Percentiles rank a stretch among this genome's conserved stretches.
Conservation (phyloP, 2,888 invertebrate species). For the Drosophila subsilvestris region DNA sequence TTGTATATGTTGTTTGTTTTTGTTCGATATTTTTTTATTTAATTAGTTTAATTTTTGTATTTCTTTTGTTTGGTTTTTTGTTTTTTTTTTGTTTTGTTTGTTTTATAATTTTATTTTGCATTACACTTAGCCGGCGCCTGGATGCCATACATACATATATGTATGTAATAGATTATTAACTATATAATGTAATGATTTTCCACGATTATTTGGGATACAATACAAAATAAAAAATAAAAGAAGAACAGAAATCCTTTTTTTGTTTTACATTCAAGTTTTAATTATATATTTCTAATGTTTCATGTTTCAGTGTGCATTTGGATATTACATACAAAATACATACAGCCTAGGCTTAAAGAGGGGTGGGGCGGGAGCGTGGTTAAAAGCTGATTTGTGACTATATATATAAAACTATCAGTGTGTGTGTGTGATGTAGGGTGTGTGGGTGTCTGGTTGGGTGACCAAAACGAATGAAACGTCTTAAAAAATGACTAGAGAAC, state of each 20-base stretch:
- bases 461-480: conserved; percentile 23
- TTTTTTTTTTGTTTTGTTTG: conserved; percentile 5
- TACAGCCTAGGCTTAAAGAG: conserved; percentile 44
- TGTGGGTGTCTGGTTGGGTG: conserved; percentile 15
- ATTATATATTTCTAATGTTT: conserved; percentile 10
- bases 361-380: conserved; percentile 31
- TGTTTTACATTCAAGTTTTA: neutral
- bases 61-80: conserved; percentile 24
- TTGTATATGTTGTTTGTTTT: neutral
- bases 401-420: conserved; percentile 42
- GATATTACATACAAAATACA: conserved; percentile 46
- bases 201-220: conserved; percentile 23
- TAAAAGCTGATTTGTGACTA: conserved; percentile 46
- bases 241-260: neutral
- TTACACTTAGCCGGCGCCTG: conserved; percentile 43
- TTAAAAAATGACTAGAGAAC: conserved; percentile 47
- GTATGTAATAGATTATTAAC: conserved; percentile 17
- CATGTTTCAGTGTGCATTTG: conserved; percentile 6
- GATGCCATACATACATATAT: conserved; percentile 10
- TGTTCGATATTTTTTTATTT: conserved; percentile 1
- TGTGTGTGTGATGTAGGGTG: conserved; percentile 24
- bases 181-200: conserved; percentile 30
- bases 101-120: conserved; percentile 19
- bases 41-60: conserved; percentile 15
- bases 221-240: conserved; percentile 12